Evolutionary conservation across 2,113 vertebrate species (phyloP), one percentile per base, ranked within the genome.

Genomic region (Mus pahari): DNA sequence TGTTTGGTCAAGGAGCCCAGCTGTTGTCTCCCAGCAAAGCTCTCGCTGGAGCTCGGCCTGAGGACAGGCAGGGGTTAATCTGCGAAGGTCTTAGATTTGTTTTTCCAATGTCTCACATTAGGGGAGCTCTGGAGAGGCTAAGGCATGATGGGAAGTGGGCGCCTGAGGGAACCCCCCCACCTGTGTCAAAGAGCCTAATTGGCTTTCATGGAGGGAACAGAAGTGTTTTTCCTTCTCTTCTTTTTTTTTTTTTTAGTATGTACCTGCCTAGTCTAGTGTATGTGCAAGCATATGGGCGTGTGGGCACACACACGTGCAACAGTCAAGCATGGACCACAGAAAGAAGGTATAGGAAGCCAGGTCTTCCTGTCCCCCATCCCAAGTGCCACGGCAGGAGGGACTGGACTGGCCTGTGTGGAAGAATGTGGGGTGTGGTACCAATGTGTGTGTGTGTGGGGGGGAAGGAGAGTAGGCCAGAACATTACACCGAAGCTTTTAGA

Each of bases 41-140:
- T 92, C 75, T 64, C 71, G 19, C 28, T 58, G 64, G 39, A 86
- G 77, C 71, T 26, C 17, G 70, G 36, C 90, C 94, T 92, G 13
- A 94, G 74, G 90, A 78, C 77, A 95, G 89, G 83, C 82, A 97
- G 86, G 97, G 92, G 97, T 97, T 98, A 98, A 98, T 75, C 39
- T 86, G 90, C 79, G 86, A 93, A 97, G 88, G 92, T 93, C n/a
- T 75, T 81, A 87, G 92, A 93, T 95, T 97, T 98, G 94, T 98
- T 98, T 97, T 97, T 97, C 97, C 96, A 96, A 92, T 93, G 94
- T 95, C 90, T 98, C 97, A 62, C 97, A 97, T 97, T 96, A 97
- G 97, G 97, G 96, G 97, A 97, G 97, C 97, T 92, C 93, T 97
- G 28, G 89, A 97, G 94, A 97, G 90, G 90, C 81, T 16, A 39